Percentiles rank a stretch among this genome's conserved stretches.
Evolutionary conservation across 1,140 invertebrate genomes (phyloP).

Genomic region (Aphis gossypii): DNA sequence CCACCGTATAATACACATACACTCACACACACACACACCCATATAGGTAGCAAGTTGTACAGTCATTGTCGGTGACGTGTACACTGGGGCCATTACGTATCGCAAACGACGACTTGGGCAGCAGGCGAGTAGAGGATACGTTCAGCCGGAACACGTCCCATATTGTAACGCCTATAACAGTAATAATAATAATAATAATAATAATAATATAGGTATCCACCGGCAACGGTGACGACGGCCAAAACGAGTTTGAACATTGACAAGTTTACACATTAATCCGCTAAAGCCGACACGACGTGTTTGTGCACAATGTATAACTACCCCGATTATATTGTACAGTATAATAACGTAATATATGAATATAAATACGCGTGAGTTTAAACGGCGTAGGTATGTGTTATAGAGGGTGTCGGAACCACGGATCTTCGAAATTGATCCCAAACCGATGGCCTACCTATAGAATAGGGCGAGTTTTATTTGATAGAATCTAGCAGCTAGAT

Average conservation of each 20-base stretch:
- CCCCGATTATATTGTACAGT: neutral
- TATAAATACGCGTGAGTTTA: too few relatives aligned
- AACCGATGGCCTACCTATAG: too few relatives aligned
- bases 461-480: too few relatives aligned
- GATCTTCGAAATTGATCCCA: too few relatives aligned
- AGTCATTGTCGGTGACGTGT: neutral
- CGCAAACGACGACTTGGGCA: neutral
- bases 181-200: neutral
- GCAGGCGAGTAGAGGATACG: too few relatives aligned
- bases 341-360: too few relatives aligned
- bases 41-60: neutral
- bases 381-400: too few relatives aligned
- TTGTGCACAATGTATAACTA: neutral
- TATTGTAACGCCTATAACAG: neutral
- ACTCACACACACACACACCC: too few relatives aligned
- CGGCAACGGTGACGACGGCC: too few relatives aligned
- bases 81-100: neutral
- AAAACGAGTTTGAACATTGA: neutral
- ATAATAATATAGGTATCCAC: neutral
- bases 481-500: too few relatives aligned
- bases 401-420: too few relatives aligned
- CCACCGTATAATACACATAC: neutral
- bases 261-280: slow-evolving; percentile 6
- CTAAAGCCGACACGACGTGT: neutral
- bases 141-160: neutral